Evolutionary conservation across 2,888 invertebrate genomes (phyloP), one percentile per base, ranked within the genome.

Genomic region (Tetropium fuscum): DNA sequence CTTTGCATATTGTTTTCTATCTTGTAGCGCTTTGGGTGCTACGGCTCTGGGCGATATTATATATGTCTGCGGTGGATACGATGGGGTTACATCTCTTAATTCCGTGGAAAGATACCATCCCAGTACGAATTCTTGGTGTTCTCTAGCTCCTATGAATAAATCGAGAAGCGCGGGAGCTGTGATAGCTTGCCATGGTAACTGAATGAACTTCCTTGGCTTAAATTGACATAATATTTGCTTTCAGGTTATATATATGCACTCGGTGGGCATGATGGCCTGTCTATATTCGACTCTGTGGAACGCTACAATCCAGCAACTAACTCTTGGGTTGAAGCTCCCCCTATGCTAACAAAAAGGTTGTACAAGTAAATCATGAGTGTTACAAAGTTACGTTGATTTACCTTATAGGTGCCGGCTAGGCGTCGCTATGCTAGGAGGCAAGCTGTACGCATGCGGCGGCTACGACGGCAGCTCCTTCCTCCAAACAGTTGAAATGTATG

Each of bases 241-340:
- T 84, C 86, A 79, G 91, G 91, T 25, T 90, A 87, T 73, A 88
- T 94, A 53, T 93, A 91, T 78, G 92, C 92, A 0, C 83, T 94
- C 34, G 95, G 95, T 10, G 95, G 95, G 0, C 95, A 95, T 77
- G 94, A 95, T 82, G 94, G 95, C 0, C 82, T 94, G 10, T 92
- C 92, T 3, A 95, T 94, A 71, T 94, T 93, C 79, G 92, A 93
- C 81, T 92, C 92, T 1, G 93, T 94, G 1, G 94, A 95, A 81
- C 84, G 90, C 48, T 94, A 90, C 76, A 91, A 93, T 82, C 90
- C 91, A 0, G 85, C 87, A 41, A 87, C 87, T 13, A 89, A 90
- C 68, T 83, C 84, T 11, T 95, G 94, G 94, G 84, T 85, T 0
- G 85, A 87, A 69, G 90, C 92, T 40, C 87, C 89, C 18, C 87